Evolutionary conservation across 1,140 invertebrate genomes (phyloP).

Genomic region (Aethina tumida): DNA sequence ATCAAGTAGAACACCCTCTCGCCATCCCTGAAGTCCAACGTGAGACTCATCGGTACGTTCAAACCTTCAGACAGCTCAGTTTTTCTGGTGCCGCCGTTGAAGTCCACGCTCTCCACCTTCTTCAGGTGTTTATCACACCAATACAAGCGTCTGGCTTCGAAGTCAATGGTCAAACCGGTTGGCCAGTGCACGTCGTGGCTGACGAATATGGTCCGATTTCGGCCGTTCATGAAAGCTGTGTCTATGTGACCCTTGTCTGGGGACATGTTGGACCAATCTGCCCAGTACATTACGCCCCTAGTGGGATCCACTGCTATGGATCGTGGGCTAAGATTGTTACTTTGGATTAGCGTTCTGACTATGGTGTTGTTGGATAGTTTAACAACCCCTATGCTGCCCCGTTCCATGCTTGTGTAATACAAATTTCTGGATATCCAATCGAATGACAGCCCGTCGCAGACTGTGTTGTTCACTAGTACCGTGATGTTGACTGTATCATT

Average conservation of each 20-base stretch:
- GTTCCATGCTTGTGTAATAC: constrained; percentile 70
- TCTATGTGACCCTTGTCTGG: constrained; percentile 48
- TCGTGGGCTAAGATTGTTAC: constrained; percentile 45
- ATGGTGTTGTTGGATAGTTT: constrained; percentile 43
- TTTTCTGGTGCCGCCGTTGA: constrained; percentile 59
- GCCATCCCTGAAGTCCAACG: constrained; percentile 50
- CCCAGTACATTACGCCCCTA: constrained; percentile 63
- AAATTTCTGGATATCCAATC: constrained; percentile 73
- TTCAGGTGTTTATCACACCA: constrained; percentile 67
- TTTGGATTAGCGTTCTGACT: constrained; percentile 44
- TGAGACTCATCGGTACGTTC: constrained; percentile 62
- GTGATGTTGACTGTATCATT: constrained; percentile 18
- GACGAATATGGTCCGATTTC: constrained; percentile 42
- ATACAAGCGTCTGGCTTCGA: constrained; percentile 55
- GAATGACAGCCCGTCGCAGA: constrained; percentile 60
- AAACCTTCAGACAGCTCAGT: constrained; percentile 47
- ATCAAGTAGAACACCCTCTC: constrained; percentile 62
- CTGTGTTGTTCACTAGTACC: constrained; percentile 41
- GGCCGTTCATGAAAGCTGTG: constrained; percentile 73
- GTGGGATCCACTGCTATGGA: constrained; percentile 61
- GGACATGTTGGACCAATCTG: constrained; percentile 57
- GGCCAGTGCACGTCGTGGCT: constrained; percentile 65
- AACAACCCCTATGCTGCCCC: constrained; percentile 50
- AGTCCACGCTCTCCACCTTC: constrained; percentile 64
- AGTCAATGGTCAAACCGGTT: constrained; percentile 78